Evolutionary conservation across 2,888 invertebrate species (phyloP).

Genomic region (Dendrolimus houi): DNA sequence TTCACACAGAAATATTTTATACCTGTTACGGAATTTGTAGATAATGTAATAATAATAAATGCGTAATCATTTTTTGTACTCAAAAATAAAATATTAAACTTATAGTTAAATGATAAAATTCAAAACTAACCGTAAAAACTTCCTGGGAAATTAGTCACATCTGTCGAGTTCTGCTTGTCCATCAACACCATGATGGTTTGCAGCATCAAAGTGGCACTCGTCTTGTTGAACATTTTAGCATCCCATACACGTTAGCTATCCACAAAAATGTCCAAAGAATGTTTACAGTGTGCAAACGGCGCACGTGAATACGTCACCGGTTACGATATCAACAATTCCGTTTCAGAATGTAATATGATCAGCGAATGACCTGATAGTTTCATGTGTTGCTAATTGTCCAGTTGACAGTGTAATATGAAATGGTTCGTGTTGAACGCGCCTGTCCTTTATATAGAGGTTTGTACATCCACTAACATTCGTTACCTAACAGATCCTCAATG

Average conservation of each 20-base stretch:
- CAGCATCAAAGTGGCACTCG: conserved; percentile 68
- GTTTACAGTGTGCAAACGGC: background rate
- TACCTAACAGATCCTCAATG: conserved; percentile 50
- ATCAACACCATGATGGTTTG: conserved; percentile 70
- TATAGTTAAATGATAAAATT: conserved; percentile 3
- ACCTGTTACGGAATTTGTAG: too few relatives aligned
- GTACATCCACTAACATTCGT: conserved; percentile 34
- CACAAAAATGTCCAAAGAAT: background rate
- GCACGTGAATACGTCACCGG: too few relatives aligned
- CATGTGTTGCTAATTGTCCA: conserved; percentile 27
- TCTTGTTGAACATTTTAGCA: conserved; percentile 53
- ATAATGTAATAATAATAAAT: too few relatives aligned
- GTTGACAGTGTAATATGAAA: conserved; percentile 36
- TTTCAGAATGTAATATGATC: too few relatives aligned
- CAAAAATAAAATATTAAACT: too few relatives aligned
- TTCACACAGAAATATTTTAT: too few relatives aligned
- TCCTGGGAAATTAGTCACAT: conserved; percentile 50
- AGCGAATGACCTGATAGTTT: too few relatives aligned
- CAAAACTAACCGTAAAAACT: conserved; percentile 50
- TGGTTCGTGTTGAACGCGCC: conserved; percentile 32
- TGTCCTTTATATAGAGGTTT: conserved; percentile 51
- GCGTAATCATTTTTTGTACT: too few relatives aligned
- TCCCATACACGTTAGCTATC: conserved; percentile 8
- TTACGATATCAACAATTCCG: too few relatives aligned
- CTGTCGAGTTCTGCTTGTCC: conserved; percentile 65